Percentiles rank a stretch among this genome's conserved stretches.
phyloP scores from a whole-genome alignment of 2,888 invertebrate species.

The Xestia sexstrigata region DNA sequence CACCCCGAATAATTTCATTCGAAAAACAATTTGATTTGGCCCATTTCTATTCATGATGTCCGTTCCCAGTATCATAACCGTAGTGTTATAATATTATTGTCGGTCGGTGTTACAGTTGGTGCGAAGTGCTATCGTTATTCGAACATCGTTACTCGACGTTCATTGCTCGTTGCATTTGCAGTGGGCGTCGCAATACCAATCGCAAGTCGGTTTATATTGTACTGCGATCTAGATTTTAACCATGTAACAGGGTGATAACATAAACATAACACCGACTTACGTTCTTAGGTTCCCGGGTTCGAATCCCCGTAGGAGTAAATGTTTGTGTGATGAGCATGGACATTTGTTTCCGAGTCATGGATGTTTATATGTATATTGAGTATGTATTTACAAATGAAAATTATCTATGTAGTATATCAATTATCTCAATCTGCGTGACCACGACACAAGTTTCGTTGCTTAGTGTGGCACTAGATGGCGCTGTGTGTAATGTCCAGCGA shows the following conservation, averaged over 20 bases:
- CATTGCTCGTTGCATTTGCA: conserved; percentile 58
- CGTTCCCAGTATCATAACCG: conserved; percentile 43
- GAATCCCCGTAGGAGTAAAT: too few species aligned
- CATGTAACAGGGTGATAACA: conserved; percentile 37
- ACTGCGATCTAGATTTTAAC: conserved; percentile 38
- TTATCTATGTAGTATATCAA: too few species aligned
- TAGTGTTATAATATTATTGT: conserved; percentile 48
- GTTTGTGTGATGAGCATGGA: too few species aligned
- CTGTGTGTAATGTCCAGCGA: too few species aligned
- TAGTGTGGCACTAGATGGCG: too few species aligned
- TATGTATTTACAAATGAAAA: too few species aligned
- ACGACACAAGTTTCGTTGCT: too few species aligned
- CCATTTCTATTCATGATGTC: conserved; percentile 39
- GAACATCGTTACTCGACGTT: conserved; percentile 50
- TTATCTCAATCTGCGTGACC: too few species aligned
- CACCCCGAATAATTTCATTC: not conserved
- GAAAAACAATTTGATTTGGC: conserved; percentile 15
- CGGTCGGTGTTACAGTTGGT: conserved; percentile 35
- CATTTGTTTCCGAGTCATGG: too few species aligned
- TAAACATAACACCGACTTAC: not conserved
- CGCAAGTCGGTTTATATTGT: conserved; percentile 43
- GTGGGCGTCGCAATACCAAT: conserved; percentile 41
- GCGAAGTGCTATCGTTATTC: conserved; percentile 54
- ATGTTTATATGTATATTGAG: too few species aligned
- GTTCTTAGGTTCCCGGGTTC: too few species aligned